A percentile compares a stretch with the other conserved stretches of the same genome.
Evolutionary conservation across 2,113 vertebrate species (phyloP).

Genomic region (Chlamydotis undulata): DNA sequence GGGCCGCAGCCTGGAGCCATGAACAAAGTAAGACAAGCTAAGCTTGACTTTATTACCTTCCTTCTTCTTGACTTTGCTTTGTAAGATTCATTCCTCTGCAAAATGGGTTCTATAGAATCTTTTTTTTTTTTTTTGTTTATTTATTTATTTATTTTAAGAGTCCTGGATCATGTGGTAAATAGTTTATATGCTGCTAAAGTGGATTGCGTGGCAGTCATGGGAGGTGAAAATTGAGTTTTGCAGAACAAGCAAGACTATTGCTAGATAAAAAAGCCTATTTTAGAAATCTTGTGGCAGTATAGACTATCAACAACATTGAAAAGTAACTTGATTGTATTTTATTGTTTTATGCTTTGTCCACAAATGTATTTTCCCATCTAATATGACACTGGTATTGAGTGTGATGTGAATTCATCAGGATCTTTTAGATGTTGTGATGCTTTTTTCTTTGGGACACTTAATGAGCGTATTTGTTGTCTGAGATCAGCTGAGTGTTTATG

Average conservation of each 20-base stretch:
- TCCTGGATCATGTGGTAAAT: background rate
- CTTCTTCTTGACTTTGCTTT: background rate
- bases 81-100: background rate
- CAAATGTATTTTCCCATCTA: background rate
- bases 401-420: background rate
- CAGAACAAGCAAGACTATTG: background rate
- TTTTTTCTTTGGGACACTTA: background rate
- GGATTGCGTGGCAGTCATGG: background rate
- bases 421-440: background rate
- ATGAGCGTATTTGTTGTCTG: background rate
- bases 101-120: background rate
- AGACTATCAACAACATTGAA: background rate
- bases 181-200: background rate
- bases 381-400: background rate
- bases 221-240: background rate
- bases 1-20: slow-evolving; percentile 87
- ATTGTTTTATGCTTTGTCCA: background rate
- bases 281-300: background rate
- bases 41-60: background rate
- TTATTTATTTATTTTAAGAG: background rate
- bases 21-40: slow-evolving; percentile 80
- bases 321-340: background rate
- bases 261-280: background rate
- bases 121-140: background rate
- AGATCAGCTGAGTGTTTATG: background rate